Conservation (phyloP, 2,888 invertebrate species). For the Julus scanicus region DNA sequence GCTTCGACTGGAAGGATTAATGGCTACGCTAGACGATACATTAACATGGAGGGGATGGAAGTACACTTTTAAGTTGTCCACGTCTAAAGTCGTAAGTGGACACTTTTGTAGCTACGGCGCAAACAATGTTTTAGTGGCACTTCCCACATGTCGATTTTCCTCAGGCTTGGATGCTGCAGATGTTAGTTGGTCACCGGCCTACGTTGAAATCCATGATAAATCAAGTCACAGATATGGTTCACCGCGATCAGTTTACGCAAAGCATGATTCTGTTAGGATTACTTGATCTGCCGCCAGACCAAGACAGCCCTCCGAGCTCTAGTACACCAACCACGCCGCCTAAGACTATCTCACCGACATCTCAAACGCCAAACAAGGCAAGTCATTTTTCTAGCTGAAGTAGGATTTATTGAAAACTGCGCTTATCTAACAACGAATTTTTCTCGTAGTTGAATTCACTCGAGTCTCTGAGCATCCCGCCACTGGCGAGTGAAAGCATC, state of each 20-base stretch:
- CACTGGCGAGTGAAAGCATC: conserved; percentile 70
- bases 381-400: background rate
- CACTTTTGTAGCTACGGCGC: background rate
- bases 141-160: background rate
- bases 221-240: conserved; percentile 72
- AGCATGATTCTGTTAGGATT: conserved; percentile 72
- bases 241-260: conserved; percentile 73
- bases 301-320: conserved; percentile 54
- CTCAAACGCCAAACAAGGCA: background rate
- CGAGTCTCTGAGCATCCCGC: conserved; percentile 74
- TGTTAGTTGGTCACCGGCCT: conserved; percentile 63
- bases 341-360: background rate
- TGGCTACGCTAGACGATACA: conserved; percentile 73
- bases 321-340: conserved; percentile 57
- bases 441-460: conserved; percentile 71
- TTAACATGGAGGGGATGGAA: conserved; percentile 67
- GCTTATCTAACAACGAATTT: background rate
- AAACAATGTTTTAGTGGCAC: background rate
- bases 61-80: conserved; percentile 66
- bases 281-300: conserved; percentile 65
- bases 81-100: conserved; percentile 73
- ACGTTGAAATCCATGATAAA: conserved; percentile 63
- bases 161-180: conserved; percentile 66
- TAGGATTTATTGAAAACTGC: background rate
- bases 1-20: conserved; percentile 73